Conservation (phyloP, 2,888 invertebrate species). For the Callinectes sapidus region DNA sequence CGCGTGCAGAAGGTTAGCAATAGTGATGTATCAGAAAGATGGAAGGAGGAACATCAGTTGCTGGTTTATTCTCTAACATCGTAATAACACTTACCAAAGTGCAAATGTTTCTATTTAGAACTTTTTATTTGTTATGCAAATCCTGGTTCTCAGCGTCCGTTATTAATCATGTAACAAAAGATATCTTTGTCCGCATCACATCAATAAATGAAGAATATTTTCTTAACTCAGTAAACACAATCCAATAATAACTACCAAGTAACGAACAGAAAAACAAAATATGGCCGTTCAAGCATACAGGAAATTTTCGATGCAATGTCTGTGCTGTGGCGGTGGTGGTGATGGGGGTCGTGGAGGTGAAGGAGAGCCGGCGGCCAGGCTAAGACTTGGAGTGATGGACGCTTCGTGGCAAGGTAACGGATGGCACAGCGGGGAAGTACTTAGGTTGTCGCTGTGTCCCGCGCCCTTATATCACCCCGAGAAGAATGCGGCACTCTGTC, state of each 20-base stretch:
- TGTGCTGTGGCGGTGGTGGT: not conserved
- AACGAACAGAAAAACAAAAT: not conserved
- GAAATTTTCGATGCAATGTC: not conserved
- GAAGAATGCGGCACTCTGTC: slow-evolving; percentile 19
- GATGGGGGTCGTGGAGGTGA: not conserved
- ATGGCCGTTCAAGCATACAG: not conserved
- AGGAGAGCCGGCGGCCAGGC: not conserved
- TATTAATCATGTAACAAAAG: not conserved
- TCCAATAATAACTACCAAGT: not conserved
- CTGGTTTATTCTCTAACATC: no score
- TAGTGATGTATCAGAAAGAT: no score
- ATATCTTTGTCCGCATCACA: not conserved
- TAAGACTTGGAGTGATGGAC: not conserved
- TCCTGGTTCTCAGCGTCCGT: no score
- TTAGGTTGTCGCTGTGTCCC: slow-evolving; percentile 17
- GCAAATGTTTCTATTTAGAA: no score
- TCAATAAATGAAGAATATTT: not conserved
- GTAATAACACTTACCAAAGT: no score
- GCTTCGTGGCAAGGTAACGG: slow-evolving; percentile 12
- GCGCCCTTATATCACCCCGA: slow-evolving; percentile 17
- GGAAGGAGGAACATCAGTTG: no score
- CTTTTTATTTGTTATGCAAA: no score
- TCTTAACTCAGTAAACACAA: not conserved
- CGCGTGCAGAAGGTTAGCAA: no score
- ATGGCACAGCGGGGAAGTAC: slow-evolving; percentile 16